These are phyloP conservation scores for Perca flavescens DNA, from an alignment of 2,113 vertebrate species.

Conservation along the genomic window DNA sequence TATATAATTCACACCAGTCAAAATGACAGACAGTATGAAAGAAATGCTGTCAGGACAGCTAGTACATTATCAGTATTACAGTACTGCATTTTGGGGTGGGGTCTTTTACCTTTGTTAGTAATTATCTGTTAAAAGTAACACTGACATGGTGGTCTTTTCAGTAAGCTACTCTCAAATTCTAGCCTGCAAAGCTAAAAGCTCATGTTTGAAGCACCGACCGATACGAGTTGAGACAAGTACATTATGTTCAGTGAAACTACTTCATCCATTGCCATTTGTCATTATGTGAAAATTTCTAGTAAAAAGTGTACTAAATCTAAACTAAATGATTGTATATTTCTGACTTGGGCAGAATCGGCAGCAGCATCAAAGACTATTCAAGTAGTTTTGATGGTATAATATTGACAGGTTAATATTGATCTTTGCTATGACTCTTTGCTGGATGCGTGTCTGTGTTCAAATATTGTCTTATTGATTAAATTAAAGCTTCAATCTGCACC, in stretches of 20 bases:
- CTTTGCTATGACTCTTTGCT: background rate
- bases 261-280: background rate
- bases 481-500: background rate
- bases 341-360: background rate
- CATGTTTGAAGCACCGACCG: background rate
- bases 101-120: background rate
- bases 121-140: background rate
- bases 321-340: background rate
- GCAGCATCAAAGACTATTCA: background rate
- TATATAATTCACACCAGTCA: conserved; percentile 13
- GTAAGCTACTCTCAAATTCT: background rate
- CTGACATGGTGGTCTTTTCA: background rate
- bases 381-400: background rate
- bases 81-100: background rate
- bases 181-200: background rate
- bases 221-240: background rate
- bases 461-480: background rate
- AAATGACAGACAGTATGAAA: conserved; percentile 20
- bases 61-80: conserved; percentile 14
- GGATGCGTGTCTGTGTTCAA: background rate
- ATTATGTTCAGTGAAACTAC: background rate
- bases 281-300: background rate
- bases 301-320: background rate
- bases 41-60: conserved; percentile 23
- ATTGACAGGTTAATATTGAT: background rate